Evolutionary conservation across 2,888 invertebrate species (phyloP).

Genomic region (Amiota mariae): DNA sequence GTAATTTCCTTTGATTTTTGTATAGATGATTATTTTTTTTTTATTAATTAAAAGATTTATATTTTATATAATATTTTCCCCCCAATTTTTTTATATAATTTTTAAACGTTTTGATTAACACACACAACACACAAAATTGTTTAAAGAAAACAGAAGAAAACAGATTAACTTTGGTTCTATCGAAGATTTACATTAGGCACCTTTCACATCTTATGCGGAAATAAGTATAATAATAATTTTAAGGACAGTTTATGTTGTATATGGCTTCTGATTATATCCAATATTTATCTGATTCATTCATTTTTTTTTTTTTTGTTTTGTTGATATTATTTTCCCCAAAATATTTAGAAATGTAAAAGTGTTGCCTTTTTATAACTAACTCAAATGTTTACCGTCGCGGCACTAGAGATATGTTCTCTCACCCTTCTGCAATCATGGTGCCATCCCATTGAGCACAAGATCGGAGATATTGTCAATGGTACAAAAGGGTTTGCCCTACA

Average conservation of each 20-base stretch:
- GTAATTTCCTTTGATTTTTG: not conserved
- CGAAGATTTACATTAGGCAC: no score
- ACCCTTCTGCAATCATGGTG: slow-evolving; percentile 96
- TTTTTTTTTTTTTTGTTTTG: no score
- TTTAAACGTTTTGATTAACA: no score
- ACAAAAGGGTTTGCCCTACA: slow-evolving; percentile 99
- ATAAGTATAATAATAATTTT: no score
- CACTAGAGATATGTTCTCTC: slow-evolving; percentile 98
- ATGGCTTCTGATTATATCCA: no score
- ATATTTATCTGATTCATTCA: no score
- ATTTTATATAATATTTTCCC: no score
- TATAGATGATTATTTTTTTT: not conserved
- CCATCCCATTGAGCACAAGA: slow-evolving; percentile 96
- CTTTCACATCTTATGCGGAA: no score
- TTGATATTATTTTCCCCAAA: no score
- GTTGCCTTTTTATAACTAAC: slow-evolving; percentile 79
- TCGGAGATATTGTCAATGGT: slow-evolving; percentile 99
- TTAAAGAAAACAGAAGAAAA: not conserved
- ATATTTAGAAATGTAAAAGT: slow-evolving; percentile 39
- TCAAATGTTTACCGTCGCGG: slow-evolving; percentile 99
- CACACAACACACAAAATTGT: not conserved
- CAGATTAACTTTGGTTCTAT: not conserved
- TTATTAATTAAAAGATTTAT: not conserved
- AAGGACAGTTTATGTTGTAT: no score
- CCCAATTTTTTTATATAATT: no score